These are phyloP conservation scores for Dryadula phaetusa DNA, from an alignment of 2,888 invertebrate genomes.

Conservation along the genomic window DNA sequence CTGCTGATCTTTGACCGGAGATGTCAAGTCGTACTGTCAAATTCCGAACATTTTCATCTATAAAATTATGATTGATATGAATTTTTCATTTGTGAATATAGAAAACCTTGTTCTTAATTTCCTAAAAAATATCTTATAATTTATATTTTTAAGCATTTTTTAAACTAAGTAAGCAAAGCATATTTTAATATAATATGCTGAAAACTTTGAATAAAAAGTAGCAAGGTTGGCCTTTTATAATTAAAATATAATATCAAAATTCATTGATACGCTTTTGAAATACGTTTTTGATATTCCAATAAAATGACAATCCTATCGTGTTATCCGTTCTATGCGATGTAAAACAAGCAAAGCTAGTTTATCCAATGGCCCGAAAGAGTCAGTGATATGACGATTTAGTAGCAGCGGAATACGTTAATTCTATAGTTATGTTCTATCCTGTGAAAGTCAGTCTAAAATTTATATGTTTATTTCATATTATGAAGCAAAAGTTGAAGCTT, in stretches of 20 bases:
- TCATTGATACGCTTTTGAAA: not conserved
- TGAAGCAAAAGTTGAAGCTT: not conserved
- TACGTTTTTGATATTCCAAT: not conserved
- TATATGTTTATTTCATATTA: constrained; percentile 5
- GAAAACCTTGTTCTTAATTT: too few relatives aligned
- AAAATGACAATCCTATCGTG: not conserved
- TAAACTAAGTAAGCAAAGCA: too few relatives aligned
- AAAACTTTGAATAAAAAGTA: not conserved
- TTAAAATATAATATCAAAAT: not conserved
- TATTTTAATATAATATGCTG: too few relatives aligned
- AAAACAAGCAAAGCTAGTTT: constrained; percentile 7
- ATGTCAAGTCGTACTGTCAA: too few relatives aligned
- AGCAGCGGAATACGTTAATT: not conserved
- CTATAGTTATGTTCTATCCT: too few relatives aligned
- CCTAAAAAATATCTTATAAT: too few relatives aligned
- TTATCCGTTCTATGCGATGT: not conserved
- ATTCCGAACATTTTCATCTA: too few relatives aligned
- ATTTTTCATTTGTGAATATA: too few relatives aligned
- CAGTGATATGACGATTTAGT: constrained; percentile 18
- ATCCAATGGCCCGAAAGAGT: constrained; percentile 8
- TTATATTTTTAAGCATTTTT: too few relatives aligned
- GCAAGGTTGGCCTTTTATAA: not conserved
- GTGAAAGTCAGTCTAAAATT: constrained; percentile 16
- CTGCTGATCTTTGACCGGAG: too few relatives aligned
- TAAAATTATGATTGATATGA: too few relatives aligned